Evolutionary conservation across 2,797 vertebrate genomes (phyloP).

Genomic region (Carapus acus): DNA sequence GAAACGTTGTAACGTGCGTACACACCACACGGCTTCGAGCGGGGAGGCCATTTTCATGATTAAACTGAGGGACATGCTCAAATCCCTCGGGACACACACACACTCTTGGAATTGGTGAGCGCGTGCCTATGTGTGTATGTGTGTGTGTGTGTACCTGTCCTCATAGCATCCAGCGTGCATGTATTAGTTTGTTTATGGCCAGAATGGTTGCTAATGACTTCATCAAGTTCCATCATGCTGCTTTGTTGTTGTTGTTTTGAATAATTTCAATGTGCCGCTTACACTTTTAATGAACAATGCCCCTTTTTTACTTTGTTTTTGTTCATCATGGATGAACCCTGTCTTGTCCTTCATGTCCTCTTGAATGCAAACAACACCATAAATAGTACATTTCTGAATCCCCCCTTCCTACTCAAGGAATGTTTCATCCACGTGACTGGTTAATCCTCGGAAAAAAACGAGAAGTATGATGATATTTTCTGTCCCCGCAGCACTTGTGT

Average conservation of each 20-base stretch:
- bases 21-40: too few relatives aligned
- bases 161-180: background rate
- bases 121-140: too few relatives aligned
- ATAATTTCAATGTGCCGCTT: too few relatives aligned
- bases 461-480: slow-evolving; percentile 2
- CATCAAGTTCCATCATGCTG: slow-evolving; percentile 16
- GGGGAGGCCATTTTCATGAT: too few relatives aligned
- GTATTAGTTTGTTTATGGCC: slow-evolving; percentile 2
- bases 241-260: slow-evolving; percentile 11
- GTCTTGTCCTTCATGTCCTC: background rate
- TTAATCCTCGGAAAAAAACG: slow-evolving; percentile 6
- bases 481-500: slow-evolving; percentile 1
- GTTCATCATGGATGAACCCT: background rate
- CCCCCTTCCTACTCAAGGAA: background rate
- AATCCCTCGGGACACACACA: background rate
- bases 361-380: background rate
- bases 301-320: background rate
- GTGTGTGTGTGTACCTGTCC: background rate
- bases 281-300: too few relatives aligned
- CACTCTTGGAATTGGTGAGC: too few relatives aligned
- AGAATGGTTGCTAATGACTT: slow-evolving; percentile 18
- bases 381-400: background rate
- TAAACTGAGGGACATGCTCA: slow-evolving; percentile 9
- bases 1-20: too few relatives aligned
- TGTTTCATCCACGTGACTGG: background rate